Base-by-base conservation (phyloP, 2,113 vertebrate species). In the Ammodytes marinus region DNA sequence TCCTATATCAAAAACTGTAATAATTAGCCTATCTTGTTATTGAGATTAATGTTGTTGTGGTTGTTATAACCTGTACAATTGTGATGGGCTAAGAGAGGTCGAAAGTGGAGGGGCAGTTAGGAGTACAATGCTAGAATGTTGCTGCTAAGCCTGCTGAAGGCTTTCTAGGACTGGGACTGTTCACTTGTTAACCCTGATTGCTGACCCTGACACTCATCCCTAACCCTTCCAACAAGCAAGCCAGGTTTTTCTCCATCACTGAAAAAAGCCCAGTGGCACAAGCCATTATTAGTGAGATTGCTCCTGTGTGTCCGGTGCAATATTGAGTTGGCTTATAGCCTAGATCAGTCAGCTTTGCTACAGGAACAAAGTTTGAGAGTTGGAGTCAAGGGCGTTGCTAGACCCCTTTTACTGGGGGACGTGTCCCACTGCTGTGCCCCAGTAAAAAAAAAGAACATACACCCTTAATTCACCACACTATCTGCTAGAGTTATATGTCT, bases 41-140 rank as follows among this genome's bases (percentile, higher is more conserved):
- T 79, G 57, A 90, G 86, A 88, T 85, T 74, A 77, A 88, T 86
- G 84, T 59, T 81, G 79, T 64, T 84, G 50, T 68, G 71, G 76
- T 79, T 61, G 73, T 65, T 85, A 69, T 73, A 69, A 83, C 78
- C 65, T 86, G 60, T 5, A 12, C 55, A 50, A 68, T 43, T 73
- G 43, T 64, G 59, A 40, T 13, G 0, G 37, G 63, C 35, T 17
- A 8, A 43, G 42, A 52, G 71, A 19, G 42, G 78, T 49, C 58
- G 5, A 2, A 2, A 8, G 19, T 39, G 10, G 52, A 13, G 49
- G 45, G 49, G 17, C 40, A 67, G 40, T 50, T 3, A 27, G 10
- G 54, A 46, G 1, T 17, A 54, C 49, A 68, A 49, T 40, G 43
- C 27, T 45, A 11, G 46, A 42, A 47, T 59, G 27, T 49, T 53